Base-by-base conservation (phyloP, 2,113 vertebrate species). In the Lanius collurio region DNA sequence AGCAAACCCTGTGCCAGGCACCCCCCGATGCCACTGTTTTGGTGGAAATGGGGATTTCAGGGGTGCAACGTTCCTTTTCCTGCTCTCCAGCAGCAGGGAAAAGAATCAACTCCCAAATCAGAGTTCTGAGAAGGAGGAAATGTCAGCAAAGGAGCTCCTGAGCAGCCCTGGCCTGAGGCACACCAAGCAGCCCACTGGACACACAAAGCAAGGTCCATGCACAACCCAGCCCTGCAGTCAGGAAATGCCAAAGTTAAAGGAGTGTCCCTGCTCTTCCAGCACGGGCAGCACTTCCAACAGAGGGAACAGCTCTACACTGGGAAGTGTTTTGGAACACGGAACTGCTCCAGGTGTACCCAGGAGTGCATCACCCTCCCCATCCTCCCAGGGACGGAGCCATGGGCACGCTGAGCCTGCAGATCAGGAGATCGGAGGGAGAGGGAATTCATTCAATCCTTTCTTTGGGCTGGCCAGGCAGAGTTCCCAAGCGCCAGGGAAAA, bases 241-340 rank as follows among this genome's bases (percentile, higher is more conserved):
- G 80, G 94, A 97, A 96, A 97, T 96, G 96, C 93, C 96, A 96
- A 95, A 94, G 94, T 94, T 96, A 96, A 96, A 93, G 39, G 44
- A 47, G 28, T 0, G 14, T 27, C 52, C 67, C 86, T 2, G 8
- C 39, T 42, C 55, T 39, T 30, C 68, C 44, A 47, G 86, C 94
- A 57, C 0, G 20, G 86, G 86, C 86, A 75, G 35, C 0, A 0
- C 49, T 31, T 56, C 59, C 10, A 56, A 1, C 1, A 3, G 31
- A 57, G 50, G 79, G 10, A 77, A 62, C 55, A 21, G 13, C 27
- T 79, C 23, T 1, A 2, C 23, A 28, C 1, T 6, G 59, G 17
- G 5, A 83, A 37, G 26, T 0, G 11, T 15, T 74, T 33, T 3
- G 14, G 31, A 60, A 57, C 6, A 1, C 24, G 12, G 81, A 44